phyloP scores from a whole-genome alignment of 2,113 vertebrate genomes.

The Neoarius graeffei region DNA sequence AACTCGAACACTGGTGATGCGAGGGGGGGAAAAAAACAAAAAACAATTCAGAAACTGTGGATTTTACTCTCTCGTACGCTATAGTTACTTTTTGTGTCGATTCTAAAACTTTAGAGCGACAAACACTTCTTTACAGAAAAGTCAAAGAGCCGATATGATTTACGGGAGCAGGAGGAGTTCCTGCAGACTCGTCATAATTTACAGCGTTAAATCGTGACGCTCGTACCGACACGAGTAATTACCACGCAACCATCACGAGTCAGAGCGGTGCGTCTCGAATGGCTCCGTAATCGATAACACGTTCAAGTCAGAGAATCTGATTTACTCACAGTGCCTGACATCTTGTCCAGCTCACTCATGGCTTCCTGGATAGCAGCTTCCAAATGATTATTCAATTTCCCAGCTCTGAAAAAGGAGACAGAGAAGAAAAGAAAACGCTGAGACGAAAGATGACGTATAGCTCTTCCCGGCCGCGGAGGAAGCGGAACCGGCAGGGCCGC shows the following conservation, averaged over 20 bases:
- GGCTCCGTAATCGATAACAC: background rate
- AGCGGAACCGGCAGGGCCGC: background rate
- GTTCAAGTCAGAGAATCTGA: background rate
- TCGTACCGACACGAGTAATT: background rate
- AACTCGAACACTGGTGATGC: too few relatives aligned
- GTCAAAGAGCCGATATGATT: background rate
- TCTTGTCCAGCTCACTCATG: constrained; percentile 97
- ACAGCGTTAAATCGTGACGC: background rate
- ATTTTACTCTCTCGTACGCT: too few relatives aligned
- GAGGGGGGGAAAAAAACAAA: too few relatives aligned
- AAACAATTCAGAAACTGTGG: too few relatives aligned
- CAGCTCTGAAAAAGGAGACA: constrained; percentile 75
- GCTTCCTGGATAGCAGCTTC: constrained; percentile 99
- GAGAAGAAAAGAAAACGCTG: constrained; percentile 5
- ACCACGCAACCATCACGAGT: too few relatives aligned
- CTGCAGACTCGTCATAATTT: too few relatives aligned
- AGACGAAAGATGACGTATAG: background rate
- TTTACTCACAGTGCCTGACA: constrained; percentile 93
- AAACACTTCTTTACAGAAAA: background rate
- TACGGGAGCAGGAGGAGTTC: background rate
- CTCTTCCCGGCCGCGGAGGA: too few relatives aligned
- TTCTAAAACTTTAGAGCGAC: background rate
- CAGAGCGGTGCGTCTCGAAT: background rate
- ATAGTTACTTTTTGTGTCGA: background rate
- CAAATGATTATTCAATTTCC: constrained; percentile 97